Conservation (phyloP, 2,797 vertebrate species). For the Dendrocincla fuliginosa region DNA sequence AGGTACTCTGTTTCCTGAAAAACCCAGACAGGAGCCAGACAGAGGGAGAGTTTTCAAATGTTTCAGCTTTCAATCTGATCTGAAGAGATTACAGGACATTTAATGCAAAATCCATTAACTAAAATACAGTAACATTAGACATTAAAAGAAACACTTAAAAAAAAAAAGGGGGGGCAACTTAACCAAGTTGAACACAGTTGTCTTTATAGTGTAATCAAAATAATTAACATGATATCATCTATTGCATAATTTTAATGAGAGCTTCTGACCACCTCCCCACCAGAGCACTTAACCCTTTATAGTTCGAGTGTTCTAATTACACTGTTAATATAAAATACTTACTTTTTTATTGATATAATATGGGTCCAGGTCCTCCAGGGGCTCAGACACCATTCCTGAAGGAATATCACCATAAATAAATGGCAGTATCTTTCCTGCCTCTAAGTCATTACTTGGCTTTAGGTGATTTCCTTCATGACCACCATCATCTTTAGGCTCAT, state of each 20-base stretch:
- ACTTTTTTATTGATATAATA: conserved; percentile 91
- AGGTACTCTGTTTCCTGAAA: not conserved
- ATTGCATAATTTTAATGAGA: not conserved
- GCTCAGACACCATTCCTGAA: conserved; percentile 84
- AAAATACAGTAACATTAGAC: not conserved
- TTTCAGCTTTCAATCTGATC: not conserved
- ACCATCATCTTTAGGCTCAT: conserved; percentile 78
- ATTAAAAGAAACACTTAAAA: not conserved
- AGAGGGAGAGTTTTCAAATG: not conserved
- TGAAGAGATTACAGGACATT: not conserved
- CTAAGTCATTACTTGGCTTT: conserved; percentile 88
- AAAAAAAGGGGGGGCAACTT: not conserved
- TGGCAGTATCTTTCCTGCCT: conserved; percentile 89
- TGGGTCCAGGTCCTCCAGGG: conserved; percentile 93
- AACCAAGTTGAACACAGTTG: not conserved
- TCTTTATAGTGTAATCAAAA: not conserved
- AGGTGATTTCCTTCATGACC: conserved; percentile 70
- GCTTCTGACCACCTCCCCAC: not conserved
- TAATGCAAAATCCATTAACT: not conserved
- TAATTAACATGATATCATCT: not conserved
- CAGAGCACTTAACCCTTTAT: not conserved
- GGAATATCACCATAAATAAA: conserved; percentile 93
- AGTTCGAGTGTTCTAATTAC: not conserved
- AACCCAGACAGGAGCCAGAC: not conserved
- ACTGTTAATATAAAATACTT: conserved; percentile 56